Evolutionary conservation across 2,797 vertebrate genomes (phyloP), one percentile per base, ranked within the genome.

Genomic region (Steatocranus sp.): DNA sequence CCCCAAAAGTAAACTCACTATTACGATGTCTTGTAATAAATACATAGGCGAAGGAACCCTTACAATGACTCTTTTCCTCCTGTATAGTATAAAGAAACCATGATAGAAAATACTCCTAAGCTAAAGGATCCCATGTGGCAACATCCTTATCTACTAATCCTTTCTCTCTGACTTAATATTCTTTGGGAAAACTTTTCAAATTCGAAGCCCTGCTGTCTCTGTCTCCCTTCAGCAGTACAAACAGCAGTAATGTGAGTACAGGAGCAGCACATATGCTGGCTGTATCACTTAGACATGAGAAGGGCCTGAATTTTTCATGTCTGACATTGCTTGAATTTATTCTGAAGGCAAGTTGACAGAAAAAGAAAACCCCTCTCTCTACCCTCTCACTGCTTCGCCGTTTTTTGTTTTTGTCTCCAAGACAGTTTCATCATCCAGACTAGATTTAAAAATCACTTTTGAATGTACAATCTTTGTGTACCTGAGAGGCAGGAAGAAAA

Each of bases 241-340:
- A 87, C 78, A 82, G 32, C 43, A 78, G 34, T 20, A 41, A 76
- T 81, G 41, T 84, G 83, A 79, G 73, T 70, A 68, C 6, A 7
- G 34, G 74, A 79, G 46, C 49, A 61, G 20, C 68, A 43, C 63
- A 32, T 41, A 75, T 49, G 75, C 50, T 1, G 2, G 43, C 77
- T 53, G 75, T 49, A 61, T 86, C 61, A 82, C 80, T 87, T 41
- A 82, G 79, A 86, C 83, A 80, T n/a, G 23, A 70, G 41, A 75
- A 82, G n/a, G 11, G 43, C 34, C 41, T 84, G 78, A 78, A 87
- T 85, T 48, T 82, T 87, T 89, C 30, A 87, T 85, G 73, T 83
- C 56, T 80, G 74, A 85, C 76, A 8, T 70, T 78, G 79, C 34
- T 78, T 61, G 32, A 86, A 81, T 76, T 68, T 53, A 68, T 86